These are phyloP conservation scores for Phataginus tetradactyla DNA, from an alignment of 2,797 vertebrate species.

Conservation along the genomic window DNA sequence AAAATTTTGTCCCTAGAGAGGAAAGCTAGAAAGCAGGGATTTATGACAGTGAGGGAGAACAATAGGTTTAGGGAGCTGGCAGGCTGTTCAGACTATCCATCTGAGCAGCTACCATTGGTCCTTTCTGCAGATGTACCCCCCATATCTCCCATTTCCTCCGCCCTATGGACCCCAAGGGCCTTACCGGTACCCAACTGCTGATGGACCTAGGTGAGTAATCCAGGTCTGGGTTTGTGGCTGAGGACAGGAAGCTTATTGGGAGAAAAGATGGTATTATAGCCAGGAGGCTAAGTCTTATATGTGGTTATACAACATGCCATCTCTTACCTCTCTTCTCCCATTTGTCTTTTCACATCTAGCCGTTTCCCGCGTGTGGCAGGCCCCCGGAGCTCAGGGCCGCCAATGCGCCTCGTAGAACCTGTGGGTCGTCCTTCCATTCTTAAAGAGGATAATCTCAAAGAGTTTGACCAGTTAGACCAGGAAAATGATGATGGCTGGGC, in stretches of 20 bases:
- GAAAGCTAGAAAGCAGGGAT: not conserved
- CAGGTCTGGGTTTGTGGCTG: not conserved
- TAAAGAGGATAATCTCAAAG: constrained; percentile 96
- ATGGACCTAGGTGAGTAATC: constrained; percentile 90
- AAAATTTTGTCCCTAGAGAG: not conserved
- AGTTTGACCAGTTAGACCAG: constrained; percentile 93
- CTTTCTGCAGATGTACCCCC: constrained; percentile 93
- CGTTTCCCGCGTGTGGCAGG: constrained; percentile 92
- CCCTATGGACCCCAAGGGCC: constrained; percentile 95
- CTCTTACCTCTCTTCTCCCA: not conserved
- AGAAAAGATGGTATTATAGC: not conserved
- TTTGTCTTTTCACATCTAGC: constrained; percentile 32
- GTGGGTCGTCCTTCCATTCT: constrained; percentile 95
- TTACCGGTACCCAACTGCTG: constrained; percentile 92
- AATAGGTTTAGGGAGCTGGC: not conserved
- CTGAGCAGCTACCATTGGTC: constrained; percentile 58
- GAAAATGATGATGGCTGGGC: constrained; percentile 97
- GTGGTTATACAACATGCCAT: not conserved
- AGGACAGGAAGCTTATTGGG: not conserved
- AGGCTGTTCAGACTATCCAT: not conserved
- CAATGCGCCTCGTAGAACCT: constrained; percentile 89
- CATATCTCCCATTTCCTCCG: constrained; percentile 94
- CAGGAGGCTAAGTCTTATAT: not conserved
- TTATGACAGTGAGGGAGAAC: not conserved
- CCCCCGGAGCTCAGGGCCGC: constrained; percentile 84